Conservation (phyloP, 2,888 invertebrate genomes). For the Leucoma salicis region DNA sequence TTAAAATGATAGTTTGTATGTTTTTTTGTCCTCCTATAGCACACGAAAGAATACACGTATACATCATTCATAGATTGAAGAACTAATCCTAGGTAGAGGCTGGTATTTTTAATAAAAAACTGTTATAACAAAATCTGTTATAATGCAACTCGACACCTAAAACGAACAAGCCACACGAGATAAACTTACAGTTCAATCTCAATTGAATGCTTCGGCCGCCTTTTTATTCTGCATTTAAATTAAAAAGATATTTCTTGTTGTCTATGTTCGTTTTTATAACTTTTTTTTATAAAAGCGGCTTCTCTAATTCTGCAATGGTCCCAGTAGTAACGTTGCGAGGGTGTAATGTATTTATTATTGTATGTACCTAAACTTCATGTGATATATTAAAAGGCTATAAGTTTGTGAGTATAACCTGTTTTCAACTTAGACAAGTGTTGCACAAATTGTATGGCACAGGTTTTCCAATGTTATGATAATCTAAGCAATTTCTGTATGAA, state of each 20-base stretch:
- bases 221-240: conserved; percentile 39
- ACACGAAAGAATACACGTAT: no score
- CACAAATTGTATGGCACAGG: conserved; percentile 26
- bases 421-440: conserved; percentile 38
- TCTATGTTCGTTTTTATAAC: conserved; percentile 31
- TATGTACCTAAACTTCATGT: conserved; percentile 64
- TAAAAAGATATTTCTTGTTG: conserved; percentile 38
- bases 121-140: no score
- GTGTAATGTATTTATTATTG: conserved; percentile 56
- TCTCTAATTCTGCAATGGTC: conserved; percentile 49
- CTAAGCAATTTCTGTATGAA: conserved; percentile 32
- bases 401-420: conserved; percentile 49
- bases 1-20: no score
- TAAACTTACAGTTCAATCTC: conserved; percentile 52
- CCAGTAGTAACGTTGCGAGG: conserved; percentile 48
- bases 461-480: conserved; percentile 25
- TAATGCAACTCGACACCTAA: conserved; percentile 28
- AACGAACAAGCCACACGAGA: conserved; percentile 53
- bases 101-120: no score
- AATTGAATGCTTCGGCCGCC: conserved; percentile 45
- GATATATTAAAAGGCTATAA: conserved; percentile 69
- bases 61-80: no score
- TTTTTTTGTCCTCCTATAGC: no score
- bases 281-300: conserved; percentile 43
- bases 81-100: no score